Percentiles rank a stretch among this genome's conserved stretches.
These are phyloP conservation scores for human DNA, from an alignment of 2,113 vertebrate species.

Conservation along the genomic window GRCh38 chr13:81635501-81636000, in stretches of 20 bases:
- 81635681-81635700: background rate
- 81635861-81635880: background rate
- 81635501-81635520: slow-evolving; percentile 21
- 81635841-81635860: background rate
- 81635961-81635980: background rate
- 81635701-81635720: background rate
- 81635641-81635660: slow-evolving; percentile 33
- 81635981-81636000: background rate
- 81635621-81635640: slow-evolving; percentile 41
- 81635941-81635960: background rate
- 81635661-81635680: background rate
- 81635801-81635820: background rate
- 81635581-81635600: background rate
- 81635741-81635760: background rate
- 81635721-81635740: background rate
- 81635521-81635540: slow-evolving; percentile 5
- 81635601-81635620: background rate
- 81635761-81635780: background rate
- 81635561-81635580: background rate
- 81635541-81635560: background rate
- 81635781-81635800: background rate
- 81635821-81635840: background rate
- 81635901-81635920: background rate
- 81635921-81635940: background rate
- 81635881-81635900: background rate